Percentiles rank a stretch among this genome's conserved stretches.
Conservation (phyloP, 2,888 invertebrate genomes). For the Apodemia hepburni region DNA sequence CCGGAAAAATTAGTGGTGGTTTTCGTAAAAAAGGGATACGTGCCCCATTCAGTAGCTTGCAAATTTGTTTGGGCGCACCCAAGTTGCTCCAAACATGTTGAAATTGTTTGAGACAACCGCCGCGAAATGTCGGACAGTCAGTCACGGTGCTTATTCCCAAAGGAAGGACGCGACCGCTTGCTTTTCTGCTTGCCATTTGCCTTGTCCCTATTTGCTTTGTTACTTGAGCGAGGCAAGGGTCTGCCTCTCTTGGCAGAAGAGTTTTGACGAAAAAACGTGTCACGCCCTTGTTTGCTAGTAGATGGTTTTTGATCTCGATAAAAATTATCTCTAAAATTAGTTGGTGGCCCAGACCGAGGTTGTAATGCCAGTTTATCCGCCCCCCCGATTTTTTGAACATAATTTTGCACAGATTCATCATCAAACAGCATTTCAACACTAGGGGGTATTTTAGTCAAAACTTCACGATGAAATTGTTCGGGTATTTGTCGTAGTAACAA, state of each 20-base stretch:
- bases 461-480: conserved; percentile 23
- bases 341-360: background rate
- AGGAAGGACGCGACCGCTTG: conserved; percentile 10
- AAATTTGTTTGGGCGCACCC: conserved; percentile 25
- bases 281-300: conserved; percentile 16
- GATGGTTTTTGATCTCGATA: conserved; percentile 18
- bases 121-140: conserved; percentile 22
- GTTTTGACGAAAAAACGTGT: conserved; percentile 18
- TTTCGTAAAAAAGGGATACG: conserved; percentile 20
- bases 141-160: conserved; percentile 19
- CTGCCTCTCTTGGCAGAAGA: conserved; percentile 12
- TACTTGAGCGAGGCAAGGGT: background rate
- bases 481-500: conserved; percentile 20
- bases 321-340: background rate
- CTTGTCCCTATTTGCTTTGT: conserved; percentile 8
- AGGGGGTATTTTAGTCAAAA: conserved; percentile 23
- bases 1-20: conserved; percentile 22
- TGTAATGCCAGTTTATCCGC: conserved; percentile 14
- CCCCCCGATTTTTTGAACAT: conserved; percentile 24
- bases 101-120: conserved; percentile 25
- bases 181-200: conserved; percentile 14
- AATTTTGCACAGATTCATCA: conserved; percentile 18
- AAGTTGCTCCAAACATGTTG: conserved; percentile 22
- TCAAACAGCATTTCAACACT: conserved; percentile 20
- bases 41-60: conserved; percentile 22